Base-by-base conservation (phyloP, 1,140 invertebrate species). In the Argopecten irradians region DNA sequence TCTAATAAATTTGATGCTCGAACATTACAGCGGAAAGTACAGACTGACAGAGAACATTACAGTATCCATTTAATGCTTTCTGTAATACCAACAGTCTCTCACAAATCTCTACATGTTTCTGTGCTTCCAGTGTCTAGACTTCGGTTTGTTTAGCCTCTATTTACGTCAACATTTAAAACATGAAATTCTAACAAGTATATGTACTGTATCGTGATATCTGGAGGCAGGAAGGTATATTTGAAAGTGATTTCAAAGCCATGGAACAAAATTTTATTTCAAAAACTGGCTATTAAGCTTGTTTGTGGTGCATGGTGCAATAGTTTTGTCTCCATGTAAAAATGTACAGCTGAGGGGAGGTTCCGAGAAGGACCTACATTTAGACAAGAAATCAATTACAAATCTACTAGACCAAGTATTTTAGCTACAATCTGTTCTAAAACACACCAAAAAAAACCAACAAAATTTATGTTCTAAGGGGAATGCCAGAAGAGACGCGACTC, bases 341-440 rank as follows among this genome's bases (percentile, higher is more conserved):
- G 5, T n/a, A n/a, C 8, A 11, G 55, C 55, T 71, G n/a, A 3
- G 28, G 28, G 22, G 55, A 28, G 1, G n/a, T 8, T 71, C 28
- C 1, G 55, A n/a, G 55, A 28, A 5, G 8, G 22, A 71, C 55
- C 55, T 71, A 71, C n/a, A 71, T 71, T 71, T 71, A 71, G 55
- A 71, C 55, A 71, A 71, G 55, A 71, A 71, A 71, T 71, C 55
- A 71, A 71, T 71, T n/a, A 71, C 19, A 71, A 71, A 71, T 71
- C 55, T n/a, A 28, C 55, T n/a, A 16, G 14, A 3, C 55, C 55
- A 71, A 71, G 55, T 71, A 71, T 3, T 71, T 71, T 71, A 71
- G 55, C 55, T 71, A 71, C 43, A 71, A 71, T 71, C n/a, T 71
- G 55, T 71, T 71, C 55, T 5, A 28, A 46, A 46, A 22, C 43